These are phyloP conservation scores for Cydia amplana DNA, from an alignment of 1,140 invertebrate species.

Conservation along the genomic window DNA sequence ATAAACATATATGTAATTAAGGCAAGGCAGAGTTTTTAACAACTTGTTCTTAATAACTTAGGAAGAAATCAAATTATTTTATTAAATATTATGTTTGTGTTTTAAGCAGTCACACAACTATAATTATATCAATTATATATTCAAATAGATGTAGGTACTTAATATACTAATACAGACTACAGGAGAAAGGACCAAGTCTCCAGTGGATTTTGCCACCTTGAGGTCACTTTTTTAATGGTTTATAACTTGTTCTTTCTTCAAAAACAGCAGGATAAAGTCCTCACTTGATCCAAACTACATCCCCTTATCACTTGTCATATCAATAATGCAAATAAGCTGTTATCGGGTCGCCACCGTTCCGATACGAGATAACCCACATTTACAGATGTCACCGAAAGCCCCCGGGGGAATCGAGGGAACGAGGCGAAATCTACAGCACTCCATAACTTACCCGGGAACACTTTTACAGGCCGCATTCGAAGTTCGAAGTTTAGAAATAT, in stretches of 20 bases:
- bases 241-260: not conserved
- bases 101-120: too few species aligned
- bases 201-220: too few species aligned
- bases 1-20: too few species aligned
- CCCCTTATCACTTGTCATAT: slow-evolving; percentile 5
- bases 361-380: not conserved
- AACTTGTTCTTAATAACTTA: too few species aligned
- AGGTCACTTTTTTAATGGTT: too few species aligned
- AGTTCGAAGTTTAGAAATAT: not conserved
- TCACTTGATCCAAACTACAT: not conserved
- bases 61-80: too few species aligned
- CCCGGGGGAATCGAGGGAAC: not conserved
- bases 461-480: not conserved
- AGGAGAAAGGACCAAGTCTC: too few species aligned
- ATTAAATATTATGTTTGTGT: too few species aligned
- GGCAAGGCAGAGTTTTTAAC: too few species aligned
- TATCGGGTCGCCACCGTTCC: not conserved
- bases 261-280: not conserved
- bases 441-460: slow-evolving; percentile 1
- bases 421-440: not conserved
- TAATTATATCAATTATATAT: too few species aligned
- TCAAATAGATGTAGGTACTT: too few species aligned
- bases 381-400: not conserved
- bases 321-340: slow-evolving; percentile 16
- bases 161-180: too few species aligned